phyloP scores from a whole-genome alignment of 2,888 invertebrate species.

The Platycheirus rosarum region DNA sequence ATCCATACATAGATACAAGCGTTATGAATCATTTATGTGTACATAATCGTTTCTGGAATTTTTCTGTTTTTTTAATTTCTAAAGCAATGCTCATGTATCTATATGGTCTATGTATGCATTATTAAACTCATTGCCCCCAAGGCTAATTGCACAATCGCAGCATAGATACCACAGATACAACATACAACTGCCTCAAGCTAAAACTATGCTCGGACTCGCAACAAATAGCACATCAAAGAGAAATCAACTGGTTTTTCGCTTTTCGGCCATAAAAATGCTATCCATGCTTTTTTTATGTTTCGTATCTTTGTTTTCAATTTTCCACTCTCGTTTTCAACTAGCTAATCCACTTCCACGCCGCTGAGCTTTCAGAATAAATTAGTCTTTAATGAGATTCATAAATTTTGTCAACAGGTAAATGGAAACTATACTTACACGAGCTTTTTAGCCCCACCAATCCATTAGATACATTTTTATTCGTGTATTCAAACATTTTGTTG shows the following conservation, averaged over 20 bases:
- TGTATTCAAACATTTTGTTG: too few species aligned
- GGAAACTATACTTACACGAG: constrained; percentile 7
- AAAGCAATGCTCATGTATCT: too few species aligned
- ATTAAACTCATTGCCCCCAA: neutral
- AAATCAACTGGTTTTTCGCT: constrained; percentile 40
- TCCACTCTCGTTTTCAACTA: constrained; percentile 37
- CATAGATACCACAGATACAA: neutral
- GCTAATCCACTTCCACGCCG: neutral
- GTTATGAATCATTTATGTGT: too few species aligned
- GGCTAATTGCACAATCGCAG: neutral
- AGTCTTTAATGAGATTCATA: constrained; percentile 52
- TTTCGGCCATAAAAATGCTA: neutral
- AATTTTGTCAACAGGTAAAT: constrained; percentile 20
- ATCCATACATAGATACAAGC: too few species aligned
- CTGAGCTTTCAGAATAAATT: constrained; percentile 49
- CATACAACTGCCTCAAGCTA: neutral
- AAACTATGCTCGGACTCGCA: neutral
- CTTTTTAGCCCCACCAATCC: constrained; percentile 50
- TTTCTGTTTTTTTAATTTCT: too few species aligned
- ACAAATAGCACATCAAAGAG: neutral
- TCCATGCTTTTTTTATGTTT: constrained; percentile 3
- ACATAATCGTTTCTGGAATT: too few species aligned
- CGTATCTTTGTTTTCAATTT: neutral
- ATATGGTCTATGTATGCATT: too few species aligned
- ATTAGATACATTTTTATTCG: constrained; percentile 50